A percentile compares a stretch with the other conserved stretches of the same genome.
Conservation (phyloP, 2,113 vertebrate genomes). For the Propithecus coquereli region DNA sequence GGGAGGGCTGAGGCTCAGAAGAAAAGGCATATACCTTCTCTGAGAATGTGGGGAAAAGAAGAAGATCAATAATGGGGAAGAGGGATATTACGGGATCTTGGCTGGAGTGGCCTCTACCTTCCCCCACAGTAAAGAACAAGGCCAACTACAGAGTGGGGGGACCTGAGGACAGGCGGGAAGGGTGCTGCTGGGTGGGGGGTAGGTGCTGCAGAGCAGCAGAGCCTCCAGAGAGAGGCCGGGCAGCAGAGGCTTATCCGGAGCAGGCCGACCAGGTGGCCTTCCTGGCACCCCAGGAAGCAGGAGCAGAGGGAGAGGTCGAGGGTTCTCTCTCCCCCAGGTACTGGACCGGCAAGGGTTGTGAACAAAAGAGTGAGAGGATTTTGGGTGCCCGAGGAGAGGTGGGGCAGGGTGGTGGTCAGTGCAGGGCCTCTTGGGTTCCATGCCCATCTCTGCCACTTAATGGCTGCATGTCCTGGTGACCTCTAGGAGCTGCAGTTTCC, state of each 20-base stretch:
- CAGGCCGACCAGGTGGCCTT: not conserved
- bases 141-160: not conserved
- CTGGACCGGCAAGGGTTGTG: no score
- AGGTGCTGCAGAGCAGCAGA: not conserved
- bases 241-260: not conserved
- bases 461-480: not conserved
- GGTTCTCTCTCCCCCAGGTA: not conserved
- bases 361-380: not conserved
- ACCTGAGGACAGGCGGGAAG: not conserved
- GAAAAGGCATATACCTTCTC: not conserved
- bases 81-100: no score
- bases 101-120: not conserved
- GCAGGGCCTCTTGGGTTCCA: not conserved
- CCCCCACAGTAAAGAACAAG: not conserved
- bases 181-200: no score
- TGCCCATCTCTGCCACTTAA: not conserved
- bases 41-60: not conserved
- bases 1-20: not conserved
- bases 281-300: not conserved
- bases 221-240: not conserved
- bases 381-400: not conserved
- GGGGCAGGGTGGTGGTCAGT: not conserved
- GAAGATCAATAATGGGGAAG: not conserved
- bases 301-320: not conserved
- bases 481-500: not conserved